These are phyloP conservation scores for Andrena flavipes DNA, from an alignment of 2,888 invertebrate genomes.

Conservation along the genomic window DNA sequence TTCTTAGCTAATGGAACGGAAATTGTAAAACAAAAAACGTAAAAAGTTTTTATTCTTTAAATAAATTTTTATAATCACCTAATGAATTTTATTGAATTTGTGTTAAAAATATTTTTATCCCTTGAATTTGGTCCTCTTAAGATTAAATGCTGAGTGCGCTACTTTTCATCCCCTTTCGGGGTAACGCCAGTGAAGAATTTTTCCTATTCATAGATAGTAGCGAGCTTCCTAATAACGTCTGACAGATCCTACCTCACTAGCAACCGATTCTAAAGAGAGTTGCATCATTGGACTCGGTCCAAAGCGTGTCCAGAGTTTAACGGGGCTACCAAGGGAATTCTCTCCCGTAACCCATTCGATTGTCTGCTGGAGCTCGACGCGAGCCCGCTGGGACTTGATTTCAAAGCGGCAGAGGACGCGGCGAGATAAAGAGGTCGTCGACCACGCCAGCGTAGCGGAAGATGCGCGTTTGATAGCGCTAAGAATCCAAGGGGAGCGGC, in stretches of 20 bases:
- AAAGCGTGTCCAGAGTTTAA: background rate
- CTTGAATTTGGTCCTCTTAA: too few species aligned
- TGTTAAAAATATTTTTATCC: too few species aligned
- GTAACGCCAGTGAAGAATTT: background rate
- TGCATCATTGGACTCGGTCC: background rate
- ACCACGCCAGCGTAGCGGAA: conserved; percentile 77
- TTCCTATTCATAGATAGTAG: background rate
- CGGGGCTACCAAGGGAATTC: background rate
- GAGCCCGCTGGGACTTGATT: conserved; percentile 52
- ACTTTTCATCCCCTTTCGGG: too few species aligned
- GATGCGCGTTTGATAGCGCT: conserved; percentile 77
- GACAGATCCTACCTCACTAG: background rate
- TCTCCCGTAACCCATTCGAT: background rate
- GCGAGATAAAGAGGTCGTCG: conserved; percentile 80
- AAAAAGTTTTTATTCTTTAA: too few species aligned
- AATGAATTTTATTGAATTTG: too few species aligned
- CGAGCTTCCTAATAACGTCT: too few species aligned
- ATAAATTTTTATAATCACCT: too few species aligned
- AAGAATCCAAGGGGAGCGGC: conserved; percentile 66
- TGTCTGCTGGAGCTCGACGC: background rate
- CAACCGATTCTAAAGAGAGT: background rate
- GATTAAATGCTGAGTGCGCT: too few species aligned
- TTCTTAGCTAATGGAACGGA: too few species aligned
- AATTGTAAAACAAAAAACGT: too few species aligned
- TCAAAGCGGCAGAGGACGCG: conserved; percentile 69